Evolutionary conservation across 2,113 vertebrate species (phyloP).

Genomic region (Globicephala melas): DNA sequence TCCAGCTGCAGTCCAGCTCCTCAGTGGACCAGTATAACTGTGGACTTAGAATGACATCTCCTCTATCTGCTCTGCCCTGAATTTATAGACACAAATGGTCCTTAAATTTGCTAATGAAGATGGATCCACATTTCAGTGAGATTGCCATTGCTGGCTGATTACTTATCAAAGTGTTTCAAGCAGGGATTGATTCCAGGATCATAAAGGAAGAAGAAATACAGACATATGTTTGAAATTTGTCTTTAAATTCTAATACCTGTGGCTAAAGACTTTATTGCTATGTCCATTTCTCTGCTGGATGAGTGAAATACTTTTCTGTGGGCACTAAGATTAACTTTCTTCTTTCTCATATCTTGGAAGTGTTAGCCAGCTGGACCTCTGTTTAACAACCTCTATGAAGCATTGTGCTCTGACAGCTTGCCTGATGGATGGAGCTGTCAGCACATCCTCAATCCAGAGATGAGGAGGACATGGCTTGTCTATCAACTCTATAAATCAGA

Average conservation of each 20-base stretch:
- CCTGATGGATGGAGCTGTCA: slow-evolving; percentile 59
- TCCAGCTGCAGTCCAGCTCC: background rate
- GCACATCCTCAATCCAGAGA: background rate
- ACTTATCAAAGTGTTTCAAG: background rate
- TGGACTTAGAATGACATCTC: background rate
- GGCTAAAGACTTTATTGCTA: background rate
- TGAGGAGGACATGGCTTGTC: background rate
- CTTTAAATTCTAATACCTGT: background rate
- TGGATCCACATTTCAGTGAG: background rate
- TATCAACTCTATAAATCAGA: slow-evolving; percentile 58
- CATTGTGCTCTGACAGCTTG: background rate
- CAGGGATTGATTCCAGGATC: background rate
- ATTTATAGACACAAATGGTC: background rate
- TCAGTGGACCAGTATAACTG: background rate
- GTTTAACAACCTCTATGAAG: slow-evolving; percentile 13
- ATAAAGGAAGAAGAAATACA: slow-evolving; percentile 12
- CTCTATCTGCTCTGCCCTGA: background rate
- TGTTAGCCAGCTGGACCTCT: background rate
- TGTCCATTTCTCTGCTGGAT: background rate
- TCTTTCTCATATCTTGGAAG: slow-evolving; percentile 40
- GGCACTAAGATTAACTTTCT: slow-evolving; percentile 1
- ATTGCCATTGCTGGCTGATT: background rate
- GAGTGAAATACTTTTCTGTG: background rate
- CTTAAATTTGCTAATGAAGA: slow-evolving; percentile 35
- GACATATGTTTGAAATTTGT: background rate